These are phyloP conservation scores for Cremastobaeus sp. DNA, from an alignment of 2,888 invertebrate genomes.

Conservation along the genomic window DNA sequence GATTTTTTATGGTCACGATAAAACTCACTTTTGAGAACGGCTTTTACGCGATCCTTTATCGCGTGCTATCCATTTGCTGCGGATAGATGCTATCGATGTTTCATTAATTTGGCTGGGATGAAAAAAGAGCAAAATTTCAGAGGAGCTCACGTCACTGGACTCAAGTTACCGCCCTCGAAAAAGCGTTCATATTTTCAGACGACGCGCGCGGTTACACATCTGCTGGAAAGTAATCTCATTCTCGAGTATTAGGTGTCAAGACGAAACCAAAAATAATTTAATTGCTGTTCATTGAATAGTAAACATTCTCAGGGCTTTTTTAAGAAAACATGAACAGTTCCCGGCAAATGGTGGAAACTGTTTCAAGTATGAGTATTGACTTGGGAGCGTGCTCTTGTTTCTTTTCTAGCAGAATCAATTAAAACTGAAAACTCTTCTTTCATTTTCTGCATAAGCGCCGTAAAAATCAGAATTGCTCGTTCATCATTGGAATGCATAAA, in stretches of 20 bases:
- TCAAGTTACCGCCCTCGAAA: constrained; percentile 31
- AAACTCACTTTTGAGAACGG: constrained; percentile 27
- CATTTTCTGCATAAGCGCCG: too few species aligned
- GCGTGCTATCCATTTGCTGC: constrained; percentile 42
- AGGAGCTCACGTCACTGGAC: constrained; percentile 23
- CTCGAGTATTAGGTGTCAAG: constrained; percentile 30
- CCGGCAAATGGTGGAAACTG: constrained; percentile 26
- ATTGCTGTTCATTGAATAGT: constrained; percentile 34
- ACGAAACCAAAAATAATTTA: constrained; percentile 37
- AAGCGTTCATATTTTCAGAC: constrained; percentile 41
- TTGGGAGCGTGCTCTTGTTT: too few species aligned
- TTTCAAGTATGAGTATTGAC: too few species aligned
- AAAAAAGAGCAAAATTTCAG: constrained; percentile 26
- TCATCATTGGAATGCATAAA: constrained; percentile 8
- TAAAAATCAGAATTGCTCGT: too few species aligned
- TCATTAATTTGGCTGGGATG: constrained; percentile 42
- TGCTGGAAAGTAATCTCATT: constrained; percentile 30
- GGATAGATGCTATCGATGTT: constrained; percentile 49
- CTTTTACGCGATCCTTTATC: constrained; percentile 49
- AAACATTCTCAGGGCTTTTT: constrained; percentile 21
- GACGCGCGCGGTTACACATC: constrained; percentile 38
- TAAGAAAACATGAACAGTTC: constrained; percentile 20
- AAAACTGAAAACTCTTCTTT: too few species aligned
- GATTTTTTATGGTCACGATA: constrained; percentile 54
- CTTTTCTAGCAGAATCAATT: too few species aligned